Evolutionary conservation across 2,888 invertebrate species (phyloP), one percentile per base, ranked within the genome.

Genomic region (Willowsia nigromaculata): DNA sequence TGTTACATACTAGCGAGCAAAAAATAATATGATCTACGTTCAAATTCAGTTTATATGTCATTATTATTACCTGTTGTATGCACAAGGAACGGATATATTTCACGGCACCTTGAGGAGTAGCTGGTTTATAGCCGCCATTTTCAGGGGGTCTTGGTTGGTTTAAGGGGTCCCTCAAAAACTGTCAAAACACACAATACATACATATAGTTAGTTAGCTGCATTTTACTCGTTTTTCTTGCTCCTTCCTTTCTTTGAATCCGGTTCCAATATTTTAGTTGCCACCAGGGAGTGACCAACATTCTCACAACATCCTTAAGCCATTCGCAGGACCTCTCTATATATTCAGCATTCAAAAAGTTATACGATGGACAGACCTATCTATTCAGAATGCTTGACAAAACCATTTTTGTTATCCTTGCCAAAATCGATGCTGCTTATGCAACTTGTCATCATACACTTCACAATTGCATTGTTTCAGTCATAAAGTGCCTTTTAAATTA

Each of bases 11-110:
- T n/a, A n/a, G n/a, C n/a, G n/a, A n/a, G n/a, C n/a, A n/a, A n/a
- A n/a, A n/a, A n/a, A n/a, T n/a, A n/a, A n/a, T n/a, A n/a, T n/a
- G n/a, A n/a, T n/a, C n/a, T n/a, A n/a, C n/a, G n/a, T n/a, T n/a
- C n/a, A n/a, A n/a, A n/a, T n/a, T n/a, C n/a, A n/a, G n/a, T n/a
- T n/a, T n/a, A n/a, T n/a, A n/a, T n/a, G n/a, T n/a, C n/a, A n/a
- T n/a, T n/a, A n/a, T n/a, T n/a, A n/a, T 43, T 89, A 89, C 89
- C 84, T 89, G 89, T 65, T 89, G 89, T 80, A 43, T 50, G 47
- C 80, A 89, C 7, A 89, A 27, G 0, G 89, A 85, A 5, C 85
- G 89, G 30, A 89, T 37, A 40, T 89, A 84, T 40, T 62, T 43
- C 1, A 89, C 85, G 1, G 85, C 89, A 13, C 80, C 89, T 53